phyloP scores from a whole-genome alignment of 35 echinoderm and acorn worm species.

The Apostichopus californicus region DNA sequence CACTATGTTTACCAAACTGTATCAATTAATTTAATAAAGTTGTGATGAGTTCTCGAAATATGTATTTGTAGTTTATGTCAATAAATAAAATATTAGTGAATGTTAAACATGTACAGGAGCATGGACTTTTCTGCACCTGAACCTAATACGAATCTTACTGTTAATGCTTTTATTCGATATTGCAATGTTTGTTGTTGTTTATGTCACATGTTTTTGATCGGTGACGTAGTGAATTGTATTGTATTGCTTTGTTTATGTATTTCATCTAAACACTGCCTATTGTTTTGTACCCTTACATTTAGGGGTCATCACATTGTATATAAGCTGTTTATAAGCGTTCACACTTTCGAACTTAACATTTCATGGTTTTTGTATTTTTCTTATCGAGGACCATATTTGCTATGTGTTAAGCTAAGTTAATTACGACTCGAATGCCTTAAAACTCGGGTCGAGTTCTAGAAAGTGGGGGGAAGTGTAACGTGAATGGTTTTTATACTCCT shows the following conservation, averaged over 20 bases:
- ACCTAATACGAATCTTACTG: background rate
- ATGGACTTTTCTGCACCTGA: background rate
- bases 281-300: background rate
- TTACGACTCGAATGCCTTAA: no score
- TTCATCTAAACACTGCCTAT: slow-evolving; percentile 14
- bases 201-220: background rate
- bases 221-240: background rate
- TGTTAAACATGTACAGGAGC: background rate
- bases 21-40: background rate
- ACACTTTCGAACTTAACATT: background rate
- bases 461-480: no score
- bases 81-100: background rate
- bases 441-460: no score
- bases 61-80: background rate
- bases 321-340: background rate
- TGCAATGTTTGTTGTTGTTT: background rate
- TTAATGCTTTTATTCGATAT: background rate
- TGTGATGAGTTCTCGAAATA: background rate
- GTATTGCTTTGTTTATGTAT: slow-evolving; percentile 4
- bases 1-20: background rate
- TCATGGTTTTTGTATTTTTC: no score
- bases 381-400: no score
- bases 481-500: no score
- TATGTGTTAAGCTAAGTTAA: no score
- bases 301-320: background rate